Percentiles rank a stretch among this genome's conserved stretches.
phyloP scores from a whole-genome alignment of 2,113 vertebrate genomes.

The Ailurus styani region DNA sequence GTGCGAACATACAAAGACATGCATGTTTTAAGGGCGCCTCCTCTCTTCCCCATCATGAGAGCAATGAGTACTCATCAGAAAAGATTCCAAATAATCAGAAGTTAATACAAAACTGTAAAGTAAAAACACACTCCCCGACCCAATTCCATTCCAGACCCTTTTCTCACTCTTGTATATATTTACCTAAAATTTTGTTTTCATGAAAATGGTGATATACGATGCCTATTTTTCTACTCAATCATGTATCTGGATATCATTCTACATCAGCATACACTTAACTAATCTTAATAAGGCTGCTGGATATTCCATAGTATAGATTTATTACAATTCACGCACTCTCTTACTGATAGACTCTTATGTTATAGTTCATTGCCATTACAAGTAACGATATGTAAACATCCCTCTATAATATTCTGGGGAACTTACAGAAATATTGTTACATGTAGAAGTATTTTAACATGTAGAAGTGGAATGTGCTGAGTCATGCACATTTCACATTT shows the following conservation, averaged over 20 bases:
- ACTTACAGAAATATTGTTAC: not conserved
- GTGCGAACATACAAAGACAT: fast-evolving
- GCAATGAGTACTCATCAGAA: not conserved
- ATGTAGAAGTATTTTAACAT: not conserved
- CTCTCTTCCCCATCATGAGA: not conserved
- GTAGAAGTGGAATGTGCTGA: not conserved
- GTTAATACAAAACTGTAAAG: not conserved
- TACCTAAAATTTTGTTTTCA: not conserved
- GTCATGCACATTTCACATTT: not conserved
- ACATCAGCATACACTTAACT: not conserved
- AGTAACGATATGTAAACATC: not conserved
- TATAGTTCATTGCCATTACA: not conserved
- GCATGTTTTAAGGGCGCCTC: not conserved
- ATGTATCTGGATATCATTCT: not conserved
- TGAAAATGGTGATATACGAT: not conserved
- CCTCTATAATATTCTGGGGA: not conserved
- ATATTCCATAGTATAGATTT: not conserved
- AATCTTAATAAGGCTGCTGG: not conserved
- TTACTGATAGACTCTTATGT: not conserved
- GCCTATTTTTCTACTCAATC: not conserved
- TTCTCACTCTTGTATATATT: not conserved
- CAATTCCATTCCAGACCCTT: not conserved
- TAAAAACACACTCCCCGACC: not conserved
- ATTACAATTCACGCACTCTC: not conserved
- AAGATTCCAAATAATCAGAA: not conserved